phyloP scores from a whole-genome alignment of 92 coral and sea anemone species.

The Phymanthus crucifer region DNA sequence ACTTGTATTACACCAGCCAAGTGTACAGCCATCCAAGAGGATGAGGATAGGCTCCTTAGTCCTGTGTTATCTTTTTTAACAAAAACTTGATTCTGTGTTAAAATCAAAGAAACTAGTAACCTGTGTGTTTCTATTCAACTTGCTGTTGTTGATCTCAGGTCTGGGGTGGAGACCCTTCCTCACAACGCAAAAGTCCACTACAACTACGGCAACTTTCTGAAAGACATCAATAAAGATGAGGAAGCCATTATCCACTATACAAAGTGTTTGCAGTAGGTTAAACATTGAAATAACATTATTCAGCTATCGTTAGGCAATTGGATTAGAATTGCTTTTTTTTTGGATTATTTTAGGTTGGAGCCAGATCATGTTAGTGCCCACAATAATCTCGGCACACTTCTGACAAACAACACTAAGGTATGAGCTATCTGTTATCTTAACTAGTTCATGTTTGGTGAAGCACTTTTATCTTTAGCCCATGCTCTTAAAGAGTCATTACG shows the following conservation, averaged over 20 bases:
- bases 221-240: conserved; percentile 61
- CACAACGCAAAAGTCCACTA: conserved; percentile 93
- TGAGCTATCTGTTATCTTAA: no score
- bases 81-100: no score
- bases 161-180: conserved; percentile 83
- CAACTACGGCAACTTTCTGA: conserved; percentile 83
- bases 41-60: no score
- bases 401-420: conserved; percentile 56
- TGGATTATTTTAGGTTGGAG: conserved; percentile 46
- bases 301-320: not conserved
- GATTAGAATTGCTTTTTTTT: not conserved
- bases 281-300: not conserved
- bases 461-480: no score
- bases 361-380: conserved; percentile 88
- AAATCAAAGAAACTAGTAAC: no score
- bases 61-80: no score
- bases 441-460: no score
- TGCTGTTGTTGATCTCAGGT: conserved; percentile 38
- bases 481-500: no score
- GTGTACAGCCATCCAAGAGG: no score
- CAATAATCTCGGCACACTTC: conserved; percentile 83
- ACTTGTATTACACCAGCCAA: no score
- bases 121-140: not conserved
- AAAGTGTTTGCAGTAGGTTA: conserved; percentile 64
- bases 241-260: conserved; percentile 76